Conservation (phyloP, 2,797 vertebrate genomes). For the Malacoctenus gilli region DNA sequence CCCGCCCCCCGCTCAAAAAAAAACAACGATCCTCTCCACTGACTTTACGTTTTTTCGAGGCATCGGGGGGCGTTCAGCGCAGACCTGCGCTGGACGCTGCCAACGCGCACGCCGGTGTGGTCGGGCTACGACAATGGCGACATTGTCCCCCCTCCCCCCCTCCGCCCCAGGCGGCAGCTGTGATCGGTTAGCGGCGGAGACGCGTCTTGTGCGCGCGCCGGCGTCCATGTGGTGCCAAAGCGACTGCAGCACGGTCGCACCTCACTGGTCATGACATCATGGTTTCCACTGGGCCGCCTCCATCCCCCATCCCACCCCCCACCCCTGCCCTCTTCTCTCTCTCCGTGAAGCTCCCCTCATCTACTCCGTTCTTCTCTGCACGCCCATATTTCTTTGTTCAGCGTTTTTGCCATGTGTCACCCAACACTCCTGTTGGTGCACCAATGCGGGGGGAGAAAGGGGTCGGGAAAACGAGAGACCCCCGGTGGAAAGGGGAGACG, state of each 20-base stretch:
- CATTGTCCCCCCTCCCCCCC: too few species aligned
- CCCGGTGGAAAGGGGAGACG: conserved; percentile 13
- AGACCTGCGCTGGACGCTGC: conserved; percentile 6
- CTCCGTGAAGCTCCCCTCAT: conserved; percentile 43
- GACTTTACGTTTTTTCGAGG: conserved; percentile 4
- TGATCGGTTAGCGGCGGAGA: conserved; percentile 62
- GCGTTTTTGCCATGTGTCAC: too few species aligned
- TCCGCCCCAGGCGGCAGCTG: conserved; percentile 68
- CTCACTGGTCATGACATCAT: conserved; percentile 80
- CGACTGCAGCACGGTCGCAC: conserved; percentile 72
- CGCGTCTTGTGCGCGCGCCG: conserved; percentile 31
- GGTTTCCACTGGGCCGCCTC: conserved; percentile 69
- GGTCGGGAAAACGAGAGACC: conserved; percentile 1
- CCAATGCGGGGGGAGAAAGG: too few species aligned
- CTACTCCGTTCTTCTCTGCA: conserved; percentile 8
- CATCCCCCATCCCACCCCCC: conserved; percentile 56
- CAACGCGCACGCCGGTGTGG: not conserved
- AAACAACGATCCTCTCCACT: too few species aligned
- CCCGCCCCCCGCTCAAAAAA: too few species aligned
- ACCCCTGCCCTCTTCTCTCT: conserved; percentile 38
- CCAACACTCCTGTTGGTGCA: too few species aligned
- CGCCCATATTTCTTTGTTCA: not conserved
- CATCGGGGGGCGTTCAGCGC: conserved; percentile 18
- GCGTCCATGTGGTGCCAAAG: conserved; percentile 70
- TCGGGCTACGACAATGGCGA: conserved; percentile 55